Percentiles rank a stretch among this genome's conserved stretches.
Evolutionary conservation across 1,140 invertebrate species (phyloP).

Genomic region (Campodea augens): DNA sequence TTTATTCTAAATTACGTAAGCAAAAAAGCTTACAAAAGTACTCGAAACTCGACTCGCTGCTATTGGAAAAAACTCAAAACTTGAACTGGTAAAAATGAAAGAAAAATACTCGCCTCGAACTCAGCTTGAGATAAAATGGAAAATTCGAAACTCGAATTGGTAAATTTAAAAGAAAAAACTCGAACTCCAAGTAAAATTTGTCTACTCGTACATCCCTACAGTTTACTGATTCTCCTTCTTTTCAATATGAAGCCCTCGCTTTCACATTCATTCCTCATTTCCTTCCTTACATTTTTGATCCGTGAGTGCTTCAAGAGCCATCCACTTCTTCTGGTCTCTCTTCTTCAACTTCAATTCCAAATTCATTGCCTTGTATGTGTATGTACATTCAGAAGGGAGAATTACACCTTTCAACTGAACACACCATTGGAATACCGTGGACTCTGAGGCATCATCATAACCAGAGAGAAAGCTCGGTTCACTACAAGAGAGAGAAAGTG

Average conservation of each 20-base stretch:
- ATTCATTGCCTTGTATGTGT: not conserved
- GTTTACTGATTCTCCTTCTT: not conserved
- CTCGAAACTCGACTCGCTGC: too few species aligned
- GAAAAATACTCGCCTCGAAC: too few species aligned
- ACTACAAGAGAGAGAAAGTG: too few species aligned
- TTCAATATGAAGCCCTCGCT: too few species aligned
- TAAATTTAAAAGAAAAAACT: not conserved
- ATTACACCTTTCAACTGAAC: conserved; percentile 3
- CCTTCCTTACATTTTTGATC: not conserved
- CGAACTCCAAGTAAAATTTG: not conserved
- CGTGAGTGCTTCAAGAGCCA: not conserved
- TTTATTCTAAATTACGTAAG: too few species aligned
- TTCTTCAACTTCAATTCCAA: conserved; percentile 5
- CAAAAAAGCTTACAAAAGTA: too few species aligned
- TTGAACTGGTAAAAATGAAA: too few species aligned
- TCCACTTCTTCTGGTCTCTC: not conserved
- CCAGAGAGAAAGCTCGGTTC: not conserved
- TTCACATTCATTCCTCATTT: too few species aligned
- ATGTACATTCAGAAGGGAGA: conserved; percentile 4
- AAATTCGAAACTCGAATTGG: not conserved
- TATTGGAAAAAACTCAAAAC: too few species aligned
- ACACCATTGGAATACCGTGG: not conserved
- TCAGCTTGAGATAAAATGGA: too few species aligned
- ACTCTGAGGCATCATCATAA: not conserved
- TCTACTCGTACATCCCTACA: not conserved